These are phyloP conservation scores for Bradypodion pumilum DNA, from an alignment of 2,797 vertebrate genomes.

Conservation along the genomic window DNA sequence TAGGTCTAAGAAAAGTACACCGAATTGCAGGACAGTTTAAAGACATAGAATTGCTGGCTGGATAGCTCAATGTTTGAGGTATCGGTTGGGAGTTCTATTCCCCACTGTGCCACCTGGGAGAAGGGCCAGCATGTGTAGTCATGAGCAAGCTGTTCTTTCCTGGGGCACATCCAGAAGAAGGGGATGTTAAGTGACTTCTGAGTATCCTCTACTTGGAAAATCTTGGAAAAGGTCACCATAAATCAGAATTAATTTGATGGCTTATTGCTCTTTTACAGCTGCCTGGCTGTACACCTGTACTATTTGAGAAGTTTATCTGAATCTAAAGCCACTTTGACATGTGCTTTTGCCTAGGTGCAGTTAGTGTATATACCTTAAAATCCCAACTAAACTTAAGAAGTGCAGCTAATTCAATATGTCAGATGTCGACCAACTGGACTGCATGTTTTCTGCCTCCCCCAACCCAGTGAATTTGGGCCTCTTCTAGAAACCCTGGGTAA, in stretches of 20 bases:
- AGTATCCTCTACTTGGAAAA: too few relatives aligned
- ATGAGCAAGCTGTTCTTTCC: too few relatives aligned
- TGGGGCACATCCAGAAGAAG: too few relatives aligned
- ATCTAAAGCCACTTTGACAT: slow-evolving; percentile 64
- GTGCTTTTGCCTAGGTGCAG: slow-evolving; percentile 47
- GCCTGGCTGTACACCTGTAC: slow-evolving; percentile 71
- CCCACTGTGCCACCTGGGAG: too few relatives aligned
- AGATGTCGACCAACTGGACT: not conserved
- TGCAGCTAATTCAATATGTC: slow-evolving; percentile 58
- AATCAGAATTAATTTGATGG: too few relatives aligned
- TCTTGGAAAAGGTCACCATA: too few relatives aligned
- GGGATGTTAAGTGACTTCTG: too few relatives aligned
- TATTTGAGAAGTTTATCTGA: slow-evolving; percentile 66
- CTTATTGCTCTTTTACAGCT: slow-evolving; percentile 44
- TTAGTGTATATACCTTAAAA: slow-evolving; percentile 58
- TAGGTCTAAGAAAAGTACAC: not conserved
- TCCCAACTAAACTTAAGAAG: slow-evolving; percentile 37
- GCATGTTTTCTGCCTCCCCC: not conserved
- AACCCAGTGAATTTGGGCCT: slow-evolving; percentile 20
- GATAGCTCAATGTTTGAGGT: too few relatives aligned
- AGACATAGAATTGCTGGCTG: too few relatives aligned
- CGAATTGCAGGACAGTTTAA: not conserved
- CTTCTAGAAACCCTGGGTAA: slow-evolving; percentile 9
- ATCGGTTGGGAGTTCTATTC: too few relatives aligned
- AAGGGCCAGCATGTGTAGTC: too few relatives aligned